Evolutionary conservation across 2,888 invertebrate genomes (phyloP), one percentile per base, ranked within the genome.

Genomic region (Prostheceraeus crozeri): DNA sequence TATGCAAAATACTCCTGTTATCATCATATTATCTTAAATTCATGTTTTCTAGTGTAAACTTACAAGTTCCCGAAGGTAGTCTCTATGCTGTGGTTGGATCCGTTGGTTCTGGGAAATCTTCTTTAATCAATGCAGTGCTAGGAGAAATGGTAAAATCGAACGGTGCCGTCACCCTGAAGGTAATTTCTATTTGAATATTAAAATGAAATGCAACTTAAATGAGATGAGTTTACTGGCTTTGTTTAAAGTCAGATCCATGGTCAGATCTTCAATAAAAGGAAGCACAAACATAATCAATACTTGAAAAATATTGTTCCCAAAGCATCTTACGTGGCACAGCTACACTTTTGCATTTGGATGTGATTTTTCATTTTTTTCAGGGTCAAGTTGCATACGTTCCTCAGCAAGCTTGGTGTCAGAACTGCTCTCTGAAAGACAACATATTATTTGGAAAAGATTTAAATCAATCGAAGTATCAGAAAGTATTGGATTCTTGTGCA

Each of bases 61-160:
- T 90, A 54, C 78, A 80, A 60, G 79, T 87, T 11, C 81, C 82
- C 2, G 81, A 83, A 45, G 83, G 83, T 4, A 25, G 16, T 28
- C 68, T 79, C 14, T 70, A 74, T 3, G 77, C 78, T 16, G 67
- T 79, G 35, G 78, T 80, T 33, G 80, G 80, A 6, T 68, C 69
- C 23, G 79, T 80, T 10, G 80, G 79, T 1, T 67, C 76, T 35
- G 80, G 80, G n/a, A 80, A 80, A 65, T 77, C 77, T 1, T 91
- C 90, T 45, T 80, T 94, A 28, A 79, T 93, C 31, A 84, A 87
- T 2, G 89, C 91, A 0, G 79, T 89, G 62, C 81, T 91, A 3
- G 83, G 90, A 68, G 91, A 93, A 80, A 90, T 91, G 88, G 85
- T 87, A 68, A 88, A 86, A 77, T 69, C 82, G 1, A 82, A 83